Conservation (phyloP, 2,113 vertebrate species). For the Chloropsis cyanopogon region DNA sequence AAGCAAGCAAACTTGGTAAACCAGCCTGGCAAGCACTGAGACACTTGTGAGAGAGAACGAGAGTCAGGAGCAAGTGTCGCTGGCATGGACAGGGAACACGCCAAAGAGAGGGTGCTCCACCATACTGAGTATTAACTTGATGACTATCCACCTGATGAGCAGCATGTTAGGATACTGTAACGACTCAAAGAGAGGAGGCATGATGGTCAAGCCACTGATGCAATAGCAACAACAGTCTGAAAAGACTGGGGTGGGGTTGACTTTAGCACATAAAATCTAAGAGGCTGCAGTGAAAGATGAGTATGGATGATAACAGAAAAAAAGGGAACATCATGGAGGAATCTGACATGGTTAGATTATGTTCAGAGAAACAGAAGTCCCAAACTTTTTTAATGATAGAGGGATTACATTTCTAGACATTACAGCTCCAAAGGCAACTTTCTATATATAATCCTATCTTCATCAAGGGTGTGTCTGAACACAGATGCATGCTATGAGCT, state of each 20-base stretch:
- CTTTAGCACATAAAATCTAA: not conserved
- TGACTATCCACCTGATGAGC: not conserved
- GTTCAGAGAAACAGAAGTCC: not conserved
- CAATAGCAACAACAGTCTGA: not conserved
- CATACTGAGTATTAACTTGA: not conserved
- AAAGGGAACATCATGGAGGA: not conserved
- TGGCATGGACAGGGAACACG: not conserved
- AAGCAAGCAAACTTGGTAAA: slow-evolving; percentile 1
- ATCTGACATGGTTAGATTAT: not conserved
- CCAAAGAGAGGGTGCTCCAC: not conserved
- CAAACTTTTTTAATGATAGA: not conserved
- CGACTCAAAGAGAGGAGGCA: not conserved
- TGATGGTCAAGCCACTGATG: slow-evolving; percentile 12
- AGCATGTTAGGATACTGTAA: not conserved
- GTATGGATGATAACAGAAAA: not conserved
- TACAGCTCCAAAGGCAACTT: not conserved
- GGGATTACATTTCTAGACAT: not conserved
- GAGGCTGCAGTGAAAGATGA: not conserved
- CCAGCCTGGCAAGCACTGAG: not conserved
- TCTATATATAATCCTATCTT: not conserved
- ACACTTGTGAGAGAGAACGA: not conserved
- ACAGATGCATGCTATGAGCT: not conserved
- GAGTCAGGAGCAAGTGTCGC: not conserved
- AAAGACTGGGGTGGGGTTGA: not conserved
- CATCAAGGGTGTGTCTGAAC: not conserved